Evolutionary conservation across 2,888 invertebrate genomes (phyloP).

Genomic region (Epinotia brunnichana): DNA sequence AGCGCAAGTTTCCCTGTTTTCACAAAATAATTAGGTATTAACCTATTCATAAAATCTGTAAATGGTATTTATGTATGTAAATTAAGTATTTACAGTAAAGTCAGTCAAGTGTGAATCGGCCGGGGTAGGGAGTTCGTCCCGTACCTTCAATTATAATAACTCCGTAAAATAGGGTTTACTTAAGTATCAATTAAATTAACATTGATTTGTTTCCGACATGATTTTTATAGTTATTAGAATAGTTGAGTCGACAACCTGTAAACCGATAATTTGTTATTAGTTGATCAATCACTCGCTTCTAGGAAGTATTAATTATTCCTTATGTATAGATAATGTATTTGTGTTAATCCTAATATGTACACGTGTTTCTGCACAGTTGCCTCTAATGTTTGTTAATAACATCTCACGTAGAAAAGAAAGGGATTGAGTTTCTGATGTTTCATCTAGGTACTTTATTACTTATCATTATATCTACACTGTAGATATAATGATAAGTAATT

Average conservation of each 20-base stretch:
- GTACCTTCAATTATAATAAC: too few relatives aligned
- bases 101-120: background rate
- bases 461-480: background rate
- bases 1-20: constrained; percentile 1
- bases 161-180: too few relatives aligned
- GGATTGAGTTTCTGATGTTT: background rate
- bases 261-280: background rate
- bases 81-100: too few relatives aligned
- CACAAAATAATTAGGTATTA: background rate
- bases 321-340: background rate
- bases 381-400: background rate
- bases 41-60: constrained; percentile 5
- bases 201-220: background rate
- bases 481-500: too few relatives aligned
- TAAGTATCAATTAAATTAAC: too few relatives aligned
- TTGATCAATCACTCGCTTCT: background rate
- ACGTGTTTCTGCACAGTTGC: background rate
- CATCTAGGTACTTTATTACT: too few relatives aligned
- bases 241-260: background rate
- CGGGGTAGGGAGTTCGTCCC: background rate
- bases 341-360: background rate
- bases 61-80: background rate
- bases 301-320: background rate
- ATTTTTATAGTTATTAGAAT: background rate
- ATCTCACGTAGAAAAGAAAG: background rate